phyloP scores from a whole-genome alignment of 2,113 vertebrate genomes.

The Prunella fulvescens region DNA sequence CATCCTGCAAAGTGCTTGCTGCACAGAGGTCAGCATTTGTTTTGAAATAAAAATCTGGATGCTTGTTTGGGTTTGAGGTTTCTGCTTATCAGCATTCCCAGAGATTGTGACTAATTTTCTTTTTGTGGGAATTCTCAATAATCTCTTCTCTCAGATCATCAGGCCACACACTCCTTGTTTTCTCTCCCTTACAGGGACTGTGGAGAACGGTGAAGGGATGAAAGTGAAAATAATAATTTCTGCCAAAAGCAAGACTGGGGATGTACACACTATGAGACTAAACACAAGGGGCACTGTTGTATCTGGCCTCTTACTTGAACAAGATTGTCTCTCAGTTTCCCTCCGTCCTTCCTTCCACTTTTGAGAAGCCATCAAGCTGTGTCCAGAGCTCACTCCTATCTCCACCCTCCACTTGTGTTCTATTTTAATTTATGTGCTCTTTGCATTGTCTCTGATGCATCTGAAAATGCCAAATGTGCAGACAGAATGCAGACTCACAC shows the following conservation, averaged over 20 bases:
- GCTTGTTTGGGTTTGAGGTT: background rate
- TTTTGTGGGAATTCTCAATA: background rate
- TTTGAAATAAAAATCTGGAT: background rate
- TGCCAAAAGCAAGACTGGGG: background rate
- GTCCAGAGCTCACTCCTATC: background rate
- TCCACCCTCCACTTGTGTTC: background rate
- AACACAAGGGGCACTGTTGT: background rate
- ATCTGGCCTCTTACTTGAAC: background rate
- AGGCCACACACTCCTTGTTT: background rate
- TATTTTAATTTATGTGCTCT: background rate
- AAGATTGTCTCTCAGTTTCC: background rate
- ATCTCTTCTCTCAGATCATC: background rate
- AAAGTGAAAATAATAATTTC: background rate
- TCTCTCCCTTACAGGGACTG: background rate
- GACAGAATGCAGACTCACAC: background rate
- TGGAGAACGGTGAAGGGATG: background rate
- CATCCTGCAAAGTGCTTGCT: background rate
- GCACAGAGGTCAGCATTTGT: background rate
- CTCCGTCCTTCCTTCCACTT: background rate
- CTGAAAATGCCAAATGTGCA: background rate
- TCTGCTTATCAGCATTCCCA: background rate
- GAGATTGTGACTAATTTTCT: background rate
- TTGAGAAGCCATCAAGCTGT: background rate
- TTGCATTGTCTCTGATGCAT: background rate
- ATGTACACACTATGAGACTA: background rate